Conservation (phyloP, 2,888 invertebrate species). For the Stramonita haemastoma region DNA sequence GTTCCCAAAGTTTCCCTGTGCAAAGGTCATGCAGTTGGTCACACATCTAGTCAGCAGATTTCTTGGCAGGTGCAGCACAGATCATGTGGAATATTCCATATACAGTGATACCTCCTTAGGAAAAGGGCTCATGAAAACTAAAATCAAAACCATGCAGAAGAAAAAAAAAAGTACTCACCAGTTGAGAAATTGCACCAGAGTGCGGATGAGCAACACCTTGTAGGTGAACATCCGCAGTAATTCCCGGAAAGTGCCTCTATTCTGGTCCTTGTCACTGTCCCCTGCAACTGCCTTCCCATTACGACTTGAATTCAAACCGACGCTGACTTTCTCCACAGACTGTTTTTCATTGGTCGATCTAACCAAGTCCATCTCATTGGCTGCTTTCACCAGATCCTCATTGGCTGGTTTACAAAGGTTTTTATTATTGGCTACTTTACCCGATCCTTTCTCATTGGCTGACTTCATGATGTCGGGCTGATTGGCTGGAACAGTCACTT, state of each 20-base stretch:
- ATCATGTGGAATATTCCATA: too few relatives aligned
- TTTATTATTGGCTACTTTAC: neutral
- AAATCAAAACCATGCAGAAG: neutral
- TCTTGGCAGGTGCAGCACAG: too few relatives aligned
- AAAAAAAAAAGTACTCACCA: slow-evolving; percentile 79
- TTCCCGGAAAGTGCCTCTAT: neutral
- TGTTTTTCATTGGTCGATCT: too few relatives aligned
- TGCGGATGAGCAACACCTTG: slow-evolving; percentile 44
- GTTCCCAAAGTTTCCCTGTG: too few relatives aligned
- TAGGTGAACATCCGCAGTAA: slow-evolving; percentile 49
- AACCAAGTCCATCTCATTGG: neutral
- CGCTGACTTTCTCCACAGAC: too few relatives aligned
- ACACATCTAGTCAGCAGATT: too few relatives aligned
- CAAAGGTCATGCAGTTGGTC: too few relatives aligned
- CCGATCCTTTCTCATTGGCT: neutral
- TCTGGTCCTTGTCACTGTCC: neutral
- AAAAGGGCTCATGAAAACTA: neutral
- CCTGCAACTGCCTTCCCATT: neutral
- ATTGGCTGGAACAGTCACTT: neutral
- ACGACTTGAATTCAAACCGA: too few relatives aligned
- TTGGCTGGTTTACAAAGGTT: neutral
- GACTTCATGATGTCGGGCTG: neutral
- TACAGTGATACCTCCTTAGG: too few relatives aligned
- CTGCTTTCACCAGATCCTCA: neutral
- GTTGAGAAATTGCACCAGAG: slow-evolving; percentile 79